Evolutionary conservation across 2,888 invertebrate species (phyloP).

Genomic region (Eucriotettix oculatus): DNA sequence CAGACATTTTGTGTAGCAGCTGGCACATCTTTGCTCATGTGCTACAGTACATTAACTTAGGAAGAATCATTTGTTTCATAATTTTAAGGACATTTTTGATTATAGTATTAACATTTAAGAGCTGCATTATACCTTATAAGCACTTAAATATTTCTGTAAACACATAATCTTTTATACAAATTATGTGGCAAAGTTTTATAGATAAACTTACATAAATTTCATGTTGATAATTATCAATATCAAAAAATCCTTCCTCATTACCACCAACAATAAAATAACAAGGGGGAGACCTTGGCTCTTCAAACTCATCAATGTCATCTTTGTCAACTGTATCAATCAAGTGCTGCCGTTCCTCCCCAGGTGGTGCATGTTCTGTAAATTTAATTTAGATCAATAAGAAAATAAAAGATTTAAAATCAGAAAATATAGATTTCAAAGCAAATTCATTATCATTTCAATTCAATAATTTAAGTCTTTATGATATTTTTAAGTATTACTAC

Average conservation of each 20-base stretch:
- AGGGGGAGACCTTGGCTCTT: constrained; percentile 65
- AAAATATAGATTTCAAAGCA: background rate
- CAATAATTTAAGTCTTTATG: no score
- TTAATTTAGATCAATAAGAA: background rate
- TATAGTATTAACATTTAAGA: no score
- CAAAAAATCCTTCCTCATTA: constrained; percentile 54
- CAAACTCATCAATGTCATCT: constrained; percentile 69
- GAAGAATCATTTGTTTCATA: no score
- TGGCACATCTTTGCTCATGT: no score
- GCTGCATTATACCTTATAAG: no score
- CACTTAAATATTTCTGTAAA: no score
- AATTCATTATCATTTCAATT: no score
- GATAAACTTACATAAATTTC: constrained; percentile 37
- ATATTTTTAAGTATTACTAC: no score
- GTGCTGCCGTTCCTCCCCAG: constrained; percentile 46
- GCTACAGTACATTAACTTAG: no score
- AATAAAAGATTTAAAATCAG: background rate
- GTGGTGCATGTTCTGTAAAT: constrained; percentile 35
- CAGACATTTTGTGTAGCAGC: no score
- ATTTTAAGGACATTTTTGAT: no score
- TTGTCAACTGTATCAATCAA: constrained; percentile 71
- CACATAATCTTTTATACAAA: no score
- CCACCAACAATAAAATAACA: constrained; percentile 86
- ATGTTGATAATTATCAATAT: constrained; percentile 54
- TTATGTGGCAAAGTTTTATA: background rate